A percentile compares a stretch with the other conserved stretches of the same genome.
These are phyloP conservation scores for Muscina levida DNA, from an alignment of 2,888 invertebrate species.

Conservation along the genomic window DNA sequence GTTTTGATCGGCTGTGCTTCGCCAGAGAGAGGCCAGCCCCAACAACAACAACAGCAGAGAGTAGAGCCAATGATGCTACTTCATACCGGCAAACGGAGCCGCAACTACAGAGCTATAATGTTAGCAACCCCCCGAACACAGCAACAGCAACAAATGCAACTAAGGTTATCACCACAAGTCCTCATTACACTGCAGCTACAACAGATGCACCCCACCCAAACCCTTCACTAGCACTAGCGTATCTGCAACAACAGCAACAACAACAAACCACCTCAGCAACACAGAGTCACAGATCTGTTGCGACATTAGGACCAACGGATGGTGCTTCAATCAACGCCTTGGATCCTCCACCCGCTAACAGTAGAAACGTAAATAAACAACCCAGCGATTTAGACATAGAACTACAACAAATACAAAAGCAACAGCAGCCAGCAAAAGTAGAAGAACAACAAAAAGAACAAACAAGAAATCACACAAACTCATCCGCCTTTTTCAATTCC, in stretches of 20 bases:
- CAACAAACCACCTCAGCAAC: conserved; percentile 31
- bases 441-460: conserved; percentile 18
- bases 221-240: too few relatives aligned
- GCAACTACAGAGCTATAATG: conserved; percentile 57
- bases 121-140: conserved; percentile 71
- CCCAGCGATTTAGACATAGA: conserved; percentile 26
- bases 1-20: conserved; percentile 94
- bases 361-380: conserved; percentile 54
- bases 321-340: conserved; percentile 68
- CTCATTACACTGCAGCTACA: conserved; percentile 56
- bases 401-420: conserved; percentile 20
- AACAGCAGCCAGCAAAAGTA: not conserved
- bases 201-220: conserved; percentile 38
- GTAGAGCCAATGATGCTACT: conserved; percentile 65
- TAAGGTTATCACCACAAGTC: conserved; percentile 65
- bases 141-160: conserved; percentile 17
- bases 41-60: conserved; percentile 81
- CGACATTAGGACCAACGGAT: conserved; percentile 61
- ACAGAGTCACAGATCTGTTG: conserved; percentile 60
- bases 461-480: conserved; percentile 19
- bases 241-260: conserved; percentile 24
- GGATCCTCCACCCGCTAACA: conserved; percentile 65
- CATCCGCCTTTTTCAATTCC: conserved; percentile 8
- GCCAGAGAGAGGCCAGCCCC: conserved; percentile 90
- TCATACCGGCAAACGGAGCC: conserved; percentile 52